A percentile compares a stretch with the other conserved stretches of the same genome.
These are phyloP conservation scores for Rhabdophis nuchalis DNA, from an alignment of 2,797 vertebrate genomes.

Conservation along the genomic window DNA sequence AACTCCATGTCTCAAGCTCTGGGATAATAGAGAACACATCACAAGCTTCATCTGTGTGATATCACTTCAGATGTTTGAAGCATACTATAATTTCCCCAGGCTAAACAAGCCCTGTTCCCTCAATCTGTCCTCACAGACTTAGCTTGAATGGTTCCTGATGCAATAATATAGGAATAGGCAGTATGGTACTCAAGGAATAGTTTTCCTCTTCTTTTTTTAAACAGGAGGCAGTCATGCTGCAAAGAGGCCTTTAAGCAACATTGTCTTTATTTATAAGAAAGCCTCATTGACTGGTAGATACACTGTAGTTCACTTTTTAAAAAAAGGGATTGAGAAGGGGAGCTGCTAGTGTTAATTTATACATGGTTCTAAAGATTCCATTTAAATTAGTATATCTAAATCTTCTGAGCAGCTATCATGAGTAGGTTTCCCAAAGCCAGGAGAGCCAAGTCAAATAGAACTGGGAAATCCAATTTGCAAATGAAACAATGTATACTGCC, in stretches of 20 bases:
- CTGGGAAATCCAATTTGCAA: background rate
- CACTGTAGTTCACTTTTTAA: background rate
- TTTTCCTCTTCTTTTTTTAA: background rate
- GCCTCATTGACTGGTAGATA: background rate
- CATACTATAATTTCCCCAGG: background rate
- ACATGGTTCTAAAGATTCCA: background rate
- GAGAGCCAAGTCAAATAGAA: background rate
- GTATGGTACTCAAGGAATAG: background rate
- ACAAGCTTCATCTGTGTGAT: background rate
- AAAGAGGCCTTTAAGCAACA: background rate
- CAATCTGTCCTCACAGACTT: background rate
- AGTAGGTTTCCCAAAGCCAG: background rate
- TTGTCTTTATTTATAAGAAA: background rate
- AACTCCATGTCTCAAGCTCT: background rate
- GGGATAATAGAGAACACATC: background rate
- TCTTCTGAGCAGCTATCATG: background rate
- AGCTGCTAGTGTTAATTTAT: background rate
- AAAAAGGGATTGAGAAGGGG: background rate
- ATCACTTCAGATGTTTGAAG: background rate
- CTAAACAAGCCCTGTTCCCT: background rate
- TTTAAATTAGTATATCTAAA: too few relatives aligned
- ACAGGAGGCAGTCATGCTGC: background rate
- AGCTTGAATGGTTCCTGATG: background rate
- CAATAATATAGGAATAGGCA: background rate
- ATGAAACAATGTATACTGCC: background rate